Conservation (phyloP, 2,888 invertebrate genomes). For the Mantis religiosa region DNA sequence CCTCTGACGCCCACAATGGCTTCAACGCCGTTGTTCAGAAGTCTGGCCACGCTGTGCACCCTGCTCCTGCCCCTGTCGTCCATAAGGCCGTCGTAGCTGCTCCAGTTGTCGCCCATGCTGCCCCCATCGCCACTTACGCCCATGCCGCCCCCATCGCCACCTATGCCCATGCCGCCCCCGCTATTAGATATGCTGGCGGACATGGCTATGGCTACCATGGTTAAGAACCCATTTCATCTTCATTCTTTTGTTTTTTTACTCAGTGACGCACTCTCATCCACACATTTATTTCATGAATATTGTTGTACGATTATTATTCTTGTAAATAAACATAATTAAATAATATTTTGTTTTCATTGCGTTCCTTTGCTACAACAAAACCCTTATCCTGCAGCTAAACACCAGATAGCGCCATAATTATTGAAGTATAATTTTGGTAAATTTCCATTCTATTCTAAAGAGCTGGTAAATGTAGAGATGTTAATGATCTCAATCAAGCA, state of each 20-base stretch:
- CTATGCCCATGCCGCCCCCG: neutral
- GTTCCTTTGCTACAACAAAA: neutral
- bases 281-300: neutral
- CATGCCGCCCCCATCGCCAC: neutral
- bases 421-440: too few relatives aligned
- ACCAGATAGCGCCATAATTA: too few relatives aligned
- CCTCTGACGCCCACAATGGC: constrained; percentile 49
- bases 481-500: too few relatives aligned
- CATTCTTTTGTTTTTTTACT: neutral
- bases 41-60: constrained; percentile 59
- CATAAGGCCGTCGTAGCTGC: neutral
- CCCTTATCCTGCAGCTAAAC: too few relatives aligned
- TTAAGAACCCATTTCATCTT: neutral
- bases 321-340: neutral
- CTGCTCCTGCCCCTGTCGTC: constrained; percentile 32
- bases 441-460: too few relatives aligned
- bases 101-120: neutral
- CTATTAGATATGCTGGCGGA: neutral
- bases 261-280: neutral
- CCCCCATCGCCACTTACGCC: neutral
- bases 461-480: too few relatives aligned
- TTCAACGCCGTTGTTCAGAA: constrained; percentile 51
- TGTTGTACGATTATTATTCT: neutral
- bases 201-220: neutral
- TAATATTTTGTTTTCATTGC: neutral